Evolutionary conservation across 2,888 invertebrate genomes (phyloP), one percentile per base, ranked within the genome.

Genomic region (Uropetala carovei): DNA sequence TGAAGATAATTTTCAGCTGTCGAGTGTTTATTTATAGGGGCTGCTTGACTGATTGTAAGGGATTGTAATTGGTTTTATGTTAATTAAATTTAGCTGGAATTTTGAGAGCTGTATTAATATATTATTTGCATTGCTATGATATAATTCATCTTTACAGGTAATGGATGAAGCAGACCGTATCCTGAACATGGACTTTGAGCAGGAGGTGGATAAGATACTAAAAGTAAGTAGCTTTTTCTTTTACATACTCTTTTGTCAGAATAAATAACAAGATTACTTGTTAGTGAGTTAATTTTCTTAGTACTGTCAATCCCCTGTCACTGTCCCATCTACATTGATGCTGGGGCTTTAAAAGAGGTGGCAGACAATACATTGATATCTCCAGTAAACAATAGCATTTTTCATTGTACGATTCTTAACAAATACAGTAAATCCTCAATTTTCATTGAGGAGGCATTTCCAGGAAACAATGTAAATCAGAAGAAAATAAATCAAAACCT

Each of bases 111-210:
- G 4, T 68, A 11, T 16, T 64, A 10, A 64, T 64, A n/a, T 5
- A 16, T 68, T n/a, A 14, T 16, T 18, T 82, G 68, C n/a, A 10
- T 16, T 27, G 18, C 75, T 9, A 68, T 43, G 10, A 57, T 5
- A 13, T 27, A 27, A 81, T 93, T 10, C 0, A 92, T 57, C 18
- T 92, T 81, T 93, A 59, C 93, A 98, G 97, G 98, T 99, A 0
- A 99, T 99, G 99, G 99, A 99, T 94, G 99, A 99, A 96, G 99
- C 99, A 0, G 99, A 99, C 95, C 96, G 99, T 93, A 99, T 99
- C 93, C 96, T 99, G 5, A 99, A 99, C 95, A 99, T 99, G 99
- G 99, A 99, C 94, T 99, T 99, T 94, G 99, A 99, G 95, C 97
- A 98, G 16, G 99, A 99, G 95, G 97, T 99, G 0, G 99, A 99